Base-by-base conservation (phyloP, 2,888 invertebrate species). In the Nycteola revayana region DNA sequence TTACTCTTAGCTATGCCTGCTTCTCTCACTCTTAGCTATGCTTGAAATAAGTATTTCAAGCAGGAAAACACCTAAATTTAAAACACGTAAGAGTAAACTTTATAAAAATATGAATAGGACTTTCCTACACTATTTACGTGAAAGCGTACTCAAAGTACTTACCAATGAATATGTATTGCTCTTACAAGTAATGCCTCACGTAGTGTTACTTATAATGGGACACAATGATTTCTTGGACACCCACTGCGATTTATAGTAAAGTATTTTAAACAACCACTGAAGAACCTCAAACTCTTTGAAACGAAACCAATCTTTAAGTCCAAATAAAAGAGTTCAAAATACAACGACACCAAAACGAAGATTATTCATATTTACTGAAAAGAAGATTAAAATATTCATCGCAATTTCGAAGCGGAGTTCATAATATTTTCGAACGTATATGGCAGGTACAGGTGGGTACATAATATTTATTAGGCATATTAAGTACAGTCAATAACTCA, bases 381-480 rank as follows among this genome's bases (percentile, higher is more conserved):
- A 49, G 6, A 32, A 42, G 45, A 50, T 52, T 59, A 31, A 51
- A 59, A 51, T 49, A 59, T 59, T 56, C 52, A 56, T 51, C 28
- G 32, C 14, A 43, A 33, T 37, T 32, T 32, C 25, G 17, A 33
- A 39, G 43, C 44, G 20, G 28, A 25, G 9, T 1, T 14, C 5
- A 14, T 26, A 23, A 29, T 49, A 44, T 52, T 59, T 51, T 46
- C 35, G 56, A 38, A 46, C 30, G 31, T 29, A 24, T 10, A 29
- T 25, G 23, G 36, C 2, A 3, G 2, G 14, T 2, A 42, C 42
- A 26, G 32, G 36, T 34, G 32, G 53, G 49, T 50, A 40, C 32
- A 32, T 36, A 39, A 45, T 57, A 46, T 42, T 49, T 49, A 49
- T 58, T 38, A 34, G 32, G 29, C 42, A 34, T 39, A 21, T 10